Base-by-base conservation (phyloP, 2,888 invertebrate species). In the Criorhina ranunculi region DNA sequence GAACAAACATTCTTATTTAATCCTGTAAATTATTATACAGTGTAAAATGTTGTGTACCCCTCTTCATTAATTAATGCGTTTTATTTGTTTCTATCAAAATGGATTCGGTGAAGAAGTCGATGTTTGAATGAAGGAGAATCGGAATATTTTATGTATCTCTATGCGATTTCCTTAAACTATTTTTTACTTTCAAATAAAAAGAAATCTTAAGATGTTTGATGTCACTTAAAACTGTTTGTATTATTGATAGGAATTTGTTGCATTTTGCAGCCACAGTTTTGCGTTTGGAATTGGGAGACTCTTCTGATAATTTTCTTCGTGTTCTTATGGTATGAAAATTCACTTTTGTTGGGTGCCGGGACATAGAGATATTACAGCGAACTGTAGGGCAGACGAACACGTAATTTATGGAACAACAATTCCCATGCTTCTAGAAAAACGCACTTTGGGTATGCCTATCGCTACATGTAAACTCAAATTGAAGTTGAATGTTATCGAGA, bases 171-270 rank as follows among this genome's bases (percentile, higher is more conserved):
- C 35, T 33, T 73, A 29, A 67, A 31, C 57, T 73, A 46, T 77
- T 83, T 79, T 83, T 69, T 79, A 79, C 79, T 83, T 79, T 83
- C 62, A 69, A 83, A 83, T 79, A 83, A 79, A 78, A 62, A 17
- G 31, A 75, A 78, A 62, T 12, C 37, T 73, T 72, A 62, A 79
- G 67, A 83, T 79, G 72, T 44, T 83, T 79, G 19, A 83, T 83
- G 69, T 83, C 73, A 78, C 55, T 46, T 53, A 46, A 40, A 49
- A 35, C 9, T 31, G 44, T 11, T 46, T 46, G 31, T 17, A 46
- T 33, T 46, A 12, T 31, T 62, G 17, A 44, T 46, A 37, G 3
- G 5, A 11, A 2, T 11, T 29, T 57, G 8, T 44, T 3, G 7
- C 8, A 15, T 44, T 24, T 44, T 44, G 42, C 8, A 8, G 15